Evolutionary conservation across 2,888 invertebrate species (phyloP).

Genomic region (Apoda limacodes): DNA sequence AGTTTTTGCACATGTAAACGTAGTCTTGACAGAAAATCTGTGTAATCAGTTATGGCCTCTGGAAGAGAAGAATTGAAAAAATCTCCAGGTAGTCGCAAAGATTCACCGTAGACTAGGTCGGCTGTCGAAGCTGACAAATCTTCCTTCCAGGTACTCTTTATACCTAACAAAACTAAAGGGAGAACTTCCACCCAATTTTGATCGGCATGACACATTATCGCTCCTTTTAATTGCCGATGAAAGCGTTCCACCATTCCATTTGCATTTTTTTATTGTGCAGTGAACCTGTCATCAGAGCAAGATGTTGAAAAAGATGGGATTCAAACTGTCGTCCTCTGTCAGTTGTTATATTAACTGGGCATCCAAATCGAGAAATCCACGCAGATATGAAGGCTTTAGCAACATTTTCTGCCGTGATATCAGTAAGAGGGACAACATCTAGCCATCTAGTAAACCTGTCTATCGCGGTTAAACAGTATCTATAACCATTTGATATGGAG

Average conservation of each 20-base stretch:
- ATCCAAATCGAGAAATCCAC: conserved; percentile 14
- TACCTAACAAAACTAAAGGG: background rate
- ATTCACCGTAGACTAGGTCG: background rate
- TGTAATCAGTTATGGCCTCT: conserved; percentile 2
- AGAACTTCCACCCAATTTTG: conserved; percentile 1
- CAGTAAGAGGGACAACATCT: conserved; percentile 24
- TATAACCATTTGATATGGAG: conserved; percentile 4
- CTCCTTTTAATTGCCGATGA: conserved; percentile 4
- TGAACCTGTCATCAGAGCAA: conserved; percentile 1
- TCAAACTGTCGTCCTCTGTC: conserved; percentile 8
- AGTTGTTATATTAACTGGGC: conserved; percentile 6
- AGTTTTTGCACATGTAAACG: conserved; percentile 1
- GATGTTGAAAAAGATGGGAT: conserved; percentile 1
- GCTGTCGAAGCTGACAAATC: background rate
- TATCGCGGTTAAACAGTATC: too few relatives aligned
- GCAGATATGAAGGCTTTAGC: too few relatives aligned
- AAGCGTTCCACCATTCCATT: conserved; percentile 4
- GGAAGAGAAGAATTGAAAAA: background rate
- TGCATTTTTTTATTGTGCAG: too few relatives aligned
- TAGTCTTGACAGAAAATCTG: conserved; percentile 4
- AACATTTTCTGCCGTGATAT: too few relatives aligned
- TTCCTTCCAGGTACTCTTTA: background rate
- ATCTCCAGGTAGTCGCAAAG: too few relatives aligned
- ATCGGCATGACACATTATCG: conserved; percentile 4
- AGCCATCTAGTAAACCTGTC: too few relatives aligned